These are phyloP conservation scores for Galerucella pusilla DNA, from an alignment of 2,888 invertebrate species.

Conservation along the genomic window DNA sequence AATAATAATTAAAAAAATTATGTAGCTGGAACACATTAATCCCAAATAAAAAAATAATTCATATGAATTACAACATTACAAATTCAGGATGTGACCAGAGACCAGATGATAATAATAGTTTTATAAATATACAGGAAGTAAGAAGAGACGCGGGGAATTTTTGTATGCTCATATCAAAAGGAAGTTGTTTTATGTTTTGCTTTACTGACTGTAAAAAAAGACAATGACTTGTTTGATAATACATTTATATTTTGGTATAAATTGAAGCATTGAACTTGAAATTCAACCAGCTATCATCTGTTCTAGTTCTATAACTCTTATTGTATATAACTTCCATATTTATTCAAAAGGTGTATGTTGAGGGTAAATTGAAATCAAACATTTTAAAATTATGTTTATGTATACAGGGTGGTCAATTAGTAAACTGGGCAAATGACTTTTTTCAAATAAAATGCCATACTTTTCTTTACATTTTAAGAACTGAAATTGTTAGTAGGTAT, in stretches of 20 bases:
- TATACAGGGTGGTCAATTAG: no score
- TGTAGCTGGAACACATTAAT: neutral
- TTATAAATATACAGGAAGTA: constrained; percentile 33
- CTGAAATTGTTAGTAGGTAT: no score
- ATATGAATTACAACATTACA: constrained; percentile 10
- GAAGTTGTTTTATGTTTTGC: constrained; percentile 18
- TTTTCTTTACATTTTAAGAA: no score
- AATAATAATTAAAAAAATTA: neutral
- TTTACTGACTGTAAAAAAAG: constrained; percentile 14
- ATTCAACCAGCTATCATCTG: neutral
- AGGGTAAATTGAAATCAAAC: no score
- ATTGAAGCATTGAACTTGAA: constrained; percentile 22
- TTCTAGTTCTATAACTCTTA: no score
- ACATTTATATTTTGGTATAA: constrained; percentile 13
- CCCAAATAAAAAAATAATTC: constrained; percentile 1
- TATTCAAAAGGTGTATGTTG: no score
- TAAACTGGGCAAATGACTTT: no score
- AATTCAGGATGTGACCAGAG: constrained; percentile 29
- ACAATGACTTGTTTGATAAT: constrained; percentile 20
- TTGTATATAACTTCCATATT: no score
- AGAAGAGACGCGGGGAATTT: constrained; percentile 29
- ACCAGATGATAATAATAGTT: constrained; percentile 27
- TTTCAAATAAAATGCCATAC: no score
- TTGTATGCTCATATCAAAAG: constrained; percentile 22
- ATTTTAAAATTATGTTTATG: no score